Percentiles rank a stretch among this genome's conserved stretches.
Conservation (phyloP, 2,113 vertebrate genomes). For the Solea senegalensis region DNA sequence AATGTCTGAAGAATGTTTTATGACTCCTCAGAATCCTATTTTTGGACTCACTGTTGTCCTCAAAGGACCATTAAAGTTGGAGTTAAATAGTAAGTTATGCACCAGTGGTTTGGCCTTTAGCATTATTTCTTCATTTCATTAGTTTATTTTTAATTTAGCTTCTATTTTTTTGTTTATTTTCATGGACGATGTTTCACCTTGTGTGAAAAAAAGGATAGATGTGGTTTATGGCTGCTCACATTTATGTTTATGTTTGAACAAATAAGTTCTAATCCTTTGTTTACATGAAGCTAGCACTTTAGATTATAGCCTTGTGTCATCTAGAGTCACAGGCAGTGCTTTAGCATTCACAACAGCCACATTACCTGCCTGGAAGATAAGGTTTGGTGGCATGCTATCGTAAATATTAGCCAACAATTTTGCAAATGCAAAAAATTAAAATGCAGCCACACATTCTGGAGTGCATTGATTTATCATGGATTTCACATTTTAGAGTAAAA, state of each 20-base stretch:
- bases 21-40: not conserved
- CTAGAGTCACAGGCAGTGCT: constrained; percentile 25
- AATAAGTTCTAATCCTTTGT: constrained; percentile 45
- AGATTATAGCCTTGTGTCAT: constrained; percentile 36
- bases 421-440: no score
- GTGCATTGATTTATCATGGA: no score
- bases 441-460: no score
- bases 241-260: constrained; percentile 38
- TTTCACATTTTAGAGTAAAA: not conserved
- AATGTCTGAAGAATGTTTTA: not conserved
- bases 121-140: no score
- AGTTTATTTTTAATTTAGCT: not conserved
- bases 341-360: constrained; percentile 41
- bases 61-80: constrained; percentile 28
- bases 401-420: no score
- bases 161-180: not conserved
- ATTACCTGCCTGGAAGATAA: constrained; percentile 49
- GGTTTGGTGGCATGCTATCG: constrained; percentile 17
- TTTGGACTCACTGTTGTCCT: not conserved
- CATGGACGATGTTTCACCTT: not conserved
- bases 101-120: not conserved
- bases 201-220: not conserved
- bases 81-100: constrained; percentile 16
- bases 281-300: constrained; percentile 39
- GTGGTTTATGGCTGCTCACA: constrained; percentile 19